Evolutionary conservation across 2,888 invertebrate genomes (phyloP).

Genomic region (Pocota personata): DNA sequence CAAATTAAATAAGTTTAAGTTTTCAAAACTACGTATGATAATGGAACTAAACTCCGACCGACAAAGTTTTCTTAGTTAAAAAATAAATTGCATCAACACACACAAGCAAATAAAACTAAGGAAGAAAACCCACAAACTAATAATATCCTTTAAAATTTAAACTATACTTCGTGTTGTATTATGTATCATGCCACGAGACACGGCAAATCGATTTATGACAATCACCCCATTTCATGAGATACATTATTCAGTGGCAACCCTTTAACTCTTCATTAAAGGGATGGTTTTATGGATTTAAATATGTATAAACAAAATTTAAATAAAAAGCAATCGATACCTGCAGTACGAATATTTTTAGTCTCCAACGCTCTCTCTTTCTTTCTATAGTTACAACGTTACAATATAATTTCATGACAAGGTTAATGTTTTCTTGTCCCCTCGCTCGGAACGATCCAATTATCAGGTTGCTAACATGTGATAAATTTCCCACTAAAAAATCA

Average conservation of each 20-base stretch:
- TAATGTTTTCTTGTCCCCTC: not conserved
- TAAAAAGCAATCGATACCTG: conserved; percentile 19
- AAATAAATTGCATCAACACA: not conserved
- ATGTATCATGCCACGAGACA: not conserved
- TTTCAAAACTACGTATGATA: not conserved
- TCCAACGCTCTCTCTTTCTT: not conserved
- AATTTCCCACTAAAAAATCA: conserved; percentile 44
- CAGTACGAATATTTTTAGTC: not conserved
- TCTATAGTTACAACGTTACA: not conserved
- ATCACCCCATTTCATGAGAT: not conserved
- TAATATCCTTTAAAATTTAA: conserved; percentile 4
- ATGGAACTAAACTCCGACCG: not conserved
- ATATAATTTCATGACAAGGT: conserved; percentile 21
- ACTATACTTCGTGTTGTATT: not conserved
- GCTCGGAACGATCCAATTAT: conserved; percentile 18
- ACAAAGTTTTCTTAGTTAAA: not conserved
- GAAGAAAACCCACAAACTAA: not conserved
- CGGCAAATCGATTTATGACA: not conserved
- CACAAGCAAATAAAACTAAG: not conserved
- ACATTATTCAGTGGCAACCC: not conserved
- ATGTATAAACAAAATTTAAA: not conserved
- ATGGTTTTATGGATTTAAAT: not conserved
- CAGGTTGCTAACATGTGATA: conserved; percentile 43
- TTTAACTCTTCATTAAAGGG: not conserved
- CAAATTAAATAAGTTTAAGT: not conserved